Percentiles rank a stretch among this genome's conserved stretches.
These are phyloP conservation scores for Dufourea novaeangliae DNA, from an alignment of 1,140 invertebrate genomes.

Conservation along the genomic window DNA sequence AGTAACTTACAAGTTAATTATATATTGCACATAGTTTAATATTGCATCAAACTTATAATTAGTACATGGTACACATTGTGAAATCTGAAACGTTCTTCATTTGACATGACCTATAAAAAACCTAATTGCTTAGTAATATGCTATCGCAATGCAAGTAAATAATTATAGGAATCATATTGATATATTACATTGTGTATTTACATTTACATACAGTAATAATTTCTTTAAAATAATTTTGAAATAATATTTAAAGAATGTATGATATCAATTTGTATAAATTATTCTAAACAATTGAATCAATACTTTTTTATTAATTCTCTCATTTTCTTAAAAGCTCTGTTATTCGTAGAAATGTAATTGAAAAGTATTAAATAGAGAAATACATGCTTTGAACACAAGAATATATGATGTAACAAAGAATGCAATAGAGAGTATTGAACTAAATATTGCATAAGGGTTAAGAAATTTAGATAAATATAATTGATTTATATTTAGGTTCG, in stretches of 20 bases:
- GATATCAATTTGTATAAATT: constrained; percentile 1
- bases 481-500: not conserved
- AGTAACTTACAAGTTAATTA: constrained; percentile 40
- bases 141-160: constrained; percentile 25
- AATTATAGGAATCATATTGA: constrained; percentile 14
- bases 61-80: constrained; percentile 70
- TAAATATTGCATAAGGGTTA: not conserved
- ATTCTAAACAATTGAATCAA: not conserved
- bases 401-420: not conserved
- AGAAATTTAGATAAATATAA: not conserved
- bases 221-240: constrained; percentile 12
- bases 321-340: not conserved
- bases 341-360: not conserved
- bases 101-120: constrained; percentile 64
- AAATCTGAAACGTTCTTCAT: constrained; percentile 65
- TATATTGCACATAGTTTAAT: constrained; percentile 49
- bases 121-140: constrained; percentile 41
- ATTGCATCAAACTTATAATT: constrained; percentile 72
- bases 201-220: not conserved
- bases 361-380: not conserved
- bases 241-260: constrained; percentile 13
- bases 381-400: not conserved
- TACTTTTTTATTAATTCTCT: not conserved
- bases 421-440: constrained; percentile 6
- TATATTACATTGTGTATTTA: not conserved